Evolutionary conservation across 2,888 invertebrate species (phyloP).

Genomic region (Nephrotoma flavescens): DNA sequence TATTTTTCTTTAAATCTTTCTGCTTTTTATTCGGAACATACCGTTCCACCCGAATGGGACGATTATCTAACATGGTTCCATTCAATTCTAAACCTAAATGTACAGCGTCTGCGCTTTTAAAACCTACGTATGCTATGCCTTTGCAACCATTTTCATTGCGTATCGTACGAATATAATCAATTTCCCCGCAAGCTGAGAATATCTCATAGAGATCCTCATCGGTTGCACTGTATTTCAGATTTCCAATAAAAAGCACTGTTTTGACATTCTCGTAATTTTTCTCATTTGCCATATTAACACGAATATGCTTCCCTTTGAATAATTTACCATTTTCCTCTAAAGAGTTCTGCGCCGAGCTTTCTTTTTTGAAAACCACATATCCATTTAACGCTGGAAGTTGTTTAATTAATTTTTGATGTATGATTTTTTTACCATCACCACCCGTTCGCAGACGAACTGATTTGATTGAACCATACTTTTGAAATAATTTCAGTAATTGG

Average conservation of each 20-base stretch:
- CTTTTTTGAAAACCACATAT: conserved; percentile 21
- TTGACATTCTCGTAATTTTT: conserved; percentile 14
- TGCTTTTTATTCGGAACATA: conserved; percentile 20
- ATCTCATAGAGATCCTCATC: conserved; percentile 26
- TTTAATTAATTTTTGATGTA: conserved; percentile 24
- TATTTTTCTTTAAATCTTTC: background rate
- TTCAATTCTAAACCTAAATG: conserved; percentile 27
- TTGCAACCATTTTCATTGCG: conserved; percentile 26
- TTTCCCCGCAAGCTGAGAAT: conserved; percentile 28
- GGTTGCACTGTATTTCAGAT: conserved; percentile 28
- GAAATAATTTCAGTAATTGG: conserved; percentile 22
- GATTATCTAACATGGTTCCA: conserved; percentile 26
- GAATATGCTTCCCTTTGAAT: conserved; percentile 24
- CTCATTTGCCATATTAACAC: conserved; percentile 20
- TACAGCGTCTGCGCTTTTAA: conserved; percentile 25
- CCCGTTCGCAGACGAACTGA: conserved; percentile 25
- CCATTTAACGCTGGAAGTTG: conserved; percentile 23
- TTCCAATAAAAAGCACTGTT: conserved; percentile 27
- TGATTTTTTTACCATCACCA: conserved; percentile 22
- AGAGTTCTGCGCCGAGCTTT: conserved; percentile 20
- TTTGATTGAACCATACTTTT: conserved; percentile 19
- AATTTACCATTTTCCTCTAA: conserved; percentile 22
- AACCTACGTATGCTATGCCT: conserved; percentile 26
- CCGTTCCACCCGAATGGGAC: conserved; percentile 27
- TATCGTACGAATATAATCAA: conserved; percentile 28